Evolutionary conservation across 2,888 invertebrate genomes (phyloP).

Genomic region (Drosophila kokeensis): DNA sequence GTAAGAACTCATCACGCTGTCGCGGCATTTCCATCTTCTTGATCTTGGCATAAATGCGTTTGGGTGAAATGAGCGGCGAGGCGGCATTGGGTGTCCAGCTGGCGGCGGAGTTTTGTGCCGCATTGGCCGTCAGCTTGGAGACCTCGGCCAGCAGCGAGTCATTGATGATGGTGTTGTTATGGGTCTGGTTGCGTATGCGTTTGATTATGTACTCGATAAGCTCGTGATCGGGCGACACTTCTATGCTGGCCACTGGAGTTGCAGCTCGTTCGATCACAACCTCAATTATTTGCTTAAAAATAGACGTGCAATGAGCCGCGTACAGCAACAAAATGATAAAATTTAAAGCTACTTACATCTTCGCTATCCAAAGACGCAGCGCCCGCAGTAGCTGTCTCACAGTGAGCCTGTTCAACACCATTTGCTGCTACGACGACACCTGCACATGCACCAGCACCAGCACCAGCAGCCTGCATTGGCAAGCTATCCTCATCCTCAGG

Average conservation of each 20-base stretch:
- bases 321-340: slow-evolving; percentile 1
- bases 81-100: slow-evolving; percentile 56
- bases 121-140: slow-evolving; percentile 82
- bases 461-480: slow-evolving; percentile 28
- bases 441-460: slow-evolving; percentile 7
- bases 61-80: slow-evolving; percentile 79
- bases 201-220: slow-evolving; percentile 83
- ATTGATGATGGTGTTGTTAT: slow-evolving; percentile 80
- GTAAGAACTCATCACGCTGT: slow-evolving; percentile 82
- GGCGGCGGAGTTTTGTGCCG: slow-evolving; percentile 78
- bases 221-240: slow-evolving; percentile 79
- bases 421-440: not conserved
- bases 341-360: slow-evolving; percentile 57
- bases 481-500: slow-evolving; percentile 65
- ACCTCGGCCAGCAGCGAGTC: slow-evolving; percentile 82
- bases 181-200: slow-evolving; percentile 83
- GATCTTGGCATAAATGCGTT: slow-evolving; percentile 83
- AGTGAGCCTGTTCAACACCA: slow-evolving; percentile 15
- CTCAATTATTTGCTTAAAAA: slow-evolving; percentile 61
- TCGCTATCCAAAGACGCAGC: slow-evolving; percentile 36
- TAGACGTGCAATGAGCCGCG: slow-evolving; percentile 21
- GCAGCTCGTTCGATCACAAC: slow-evolving; percentile 42
- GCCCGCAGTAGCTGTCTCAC: slow-evolving; percentile 18
- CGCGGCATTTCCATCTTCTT: slow-evolving; percentile 80
- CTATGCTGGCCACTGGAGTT: slow-evolving; percentile 38